Evolutionary conservation across 2,797 vertebrate genomes (phyloP), one percentile per base, ranked within the genome.

Genomic region (Anniella stebbinsi): DNA sequence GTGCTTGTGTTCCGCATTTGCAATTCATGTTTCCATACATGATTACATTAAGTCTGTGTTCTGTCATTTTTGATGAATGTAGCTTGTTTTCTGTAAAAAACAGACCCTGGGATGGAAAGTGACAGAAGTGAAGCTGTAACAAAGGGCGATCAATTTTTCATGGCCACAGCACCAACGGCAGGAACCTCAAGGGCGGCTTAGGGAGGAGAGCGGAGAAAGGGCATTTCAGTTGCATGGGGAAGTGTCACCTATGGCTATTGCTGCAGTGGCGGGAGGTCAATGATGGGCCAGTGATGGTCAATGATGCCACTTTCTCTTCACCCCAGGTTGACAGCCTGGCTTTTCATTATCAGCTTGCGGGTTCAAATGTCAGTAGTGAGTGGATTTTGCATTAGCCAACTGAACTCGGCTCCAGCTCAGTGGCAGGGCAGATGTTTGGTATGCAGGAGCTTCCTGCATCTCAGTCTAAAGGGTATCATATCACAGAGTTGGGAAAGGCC

Each of bases 1-100:
- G 95, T 95, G 95, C 94, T 96, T 87, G 93, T 95, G 96, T 80
- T 89, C 95, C 90, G 94, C 98, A 99, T 99, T 99, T 99, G 98
- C 98, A 98, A 99, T 99, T 99, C 98, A 98, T 99, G 98, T 98
- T 98, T 97, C 98, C 97, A 96, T 97, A 97, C 96, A 97, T 98
- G 98, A 98, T 98, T 98, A 98, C 98, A 98, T 99, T 99, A 99
- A 98, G 98, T 98, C 98, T 97, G 97, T 98, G 98, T 98, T 98
- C 98, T 98, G 98, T 99, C 99, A 98, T 98, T 98, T 97, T 97
- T 98, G 98, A 99, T 99, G 98, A 99, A 99, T 99, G 98, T 97
- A 94, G 97, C 96, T 96, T 98, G 98, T 99, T 99, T 99, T 99
- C 97, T 93, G 97, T 98, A 98, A 99, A 97, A 99, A 99, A 98